Percentiles rank a stretch among this genome's conserved stretches.
These are phyloP conservation scores for Rhagonycha lutea DNA, from an alignment of 2,888 invertebrate genomes.

Conservation along the genomic window DNA sequence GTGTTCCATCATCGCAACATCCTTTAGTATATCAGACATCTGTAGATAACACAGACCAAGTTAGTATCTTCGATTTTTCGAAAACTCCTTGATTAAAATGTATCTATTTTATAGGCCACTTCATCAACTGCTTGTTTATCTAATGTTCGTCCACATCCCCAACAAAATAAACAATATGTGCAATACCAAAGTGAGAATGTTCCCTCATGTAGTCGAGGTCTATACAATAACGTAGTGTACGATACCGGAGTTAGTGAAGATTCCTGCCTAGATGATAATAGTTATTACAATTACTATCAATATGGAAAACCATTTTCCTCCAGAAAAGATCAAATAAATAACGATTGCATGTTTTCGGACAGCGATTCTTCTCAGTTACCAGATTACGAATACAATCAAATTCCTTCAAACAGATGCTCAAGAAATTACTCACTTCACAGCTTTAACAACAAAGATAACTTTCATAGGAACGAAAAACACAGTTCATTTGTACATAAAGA, in stretches of 20 bases:
- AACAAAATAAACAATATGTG: neutral
- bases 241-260: constrained; percentile 49
- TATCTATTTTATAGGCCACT: neutral
- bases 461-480: neutral
- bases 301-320: constrained; percentile 41
- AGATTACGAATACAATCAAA: constrained; percentile 43
- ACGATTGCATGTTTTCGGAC: constrained; percentile 44
- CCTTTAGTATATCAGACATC: constrained; percentile 33
- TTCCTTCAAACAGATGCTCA: constrained; percentile 41
- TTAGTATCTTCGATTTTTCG: constrained; percentile 6
- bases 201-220: constrained; percentile 8
- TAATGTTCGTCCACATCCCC: neutral
- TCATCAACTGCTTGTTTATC: neutral
- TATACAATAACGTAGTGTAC: constrained; percentile 22
- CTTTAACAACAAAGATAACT: neutral
- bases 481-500: neutral
- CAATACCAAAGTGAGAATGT: neutral
- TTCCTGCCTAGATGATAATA: constrained; percentile 44
- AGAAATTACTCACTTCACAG: constrained; percentile 31
- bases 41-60: constrained; percentile 47
- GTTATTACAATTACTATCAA: constrained; percentile 45
- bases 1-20: constrained; percentile 42
- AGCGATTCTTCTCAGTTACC: constrained; percentile 46
- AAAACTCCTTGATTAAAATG: neutral
- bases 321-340: constrained; percentile 37